phyloP scores from a whole-genome alignment of 2,888 invertebrate species.

The Selenia dentaria region DNA sequence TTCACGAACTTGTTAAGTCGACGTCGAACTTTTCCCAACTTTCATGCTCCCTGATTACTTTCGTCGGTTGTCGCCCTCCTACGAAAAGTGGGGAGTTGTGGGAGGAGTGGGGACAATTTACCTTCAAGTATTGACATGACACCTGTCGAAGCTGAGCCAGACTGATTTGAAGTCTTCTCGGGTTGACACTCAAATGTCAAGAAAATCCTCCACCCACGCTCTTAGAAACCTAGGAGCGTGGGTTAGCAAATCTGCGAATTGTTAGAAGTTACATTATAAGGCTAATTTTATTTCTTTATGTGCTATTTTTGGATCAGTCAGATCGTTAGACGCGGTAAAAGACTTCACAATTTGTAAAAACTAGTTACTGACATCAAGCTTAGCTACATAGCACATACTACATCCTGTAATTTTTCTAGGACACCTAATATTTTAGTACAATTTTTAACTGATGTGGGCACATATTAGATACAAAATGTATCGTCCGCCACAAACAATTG shows the following conservation, averaged over 20 bases:
- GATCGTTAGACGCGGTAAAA: no score
- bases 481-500: no score
- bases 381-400: no score
- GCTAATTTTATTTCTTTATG: constrained; percentile 18
- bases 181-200: not conserved
- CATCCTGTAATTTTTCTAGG: no score
- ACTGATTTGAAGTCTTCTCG: constrained; percentile 55
- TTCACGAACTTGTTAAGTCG: constrained; percentile 40
- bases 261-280: constrained; percentile 18
- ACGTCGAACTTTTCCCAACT: constrained; percentile 55
- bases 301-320: not conserved
- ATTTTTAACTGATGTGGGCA: no score
- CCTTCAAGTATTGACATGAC: constrained; percentile 57
- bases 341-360: no score
- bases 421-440: no score
- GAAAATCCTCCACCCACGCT: no score
- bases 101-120: constrained; percentile 9
- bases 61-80: constrained; percentile 55
- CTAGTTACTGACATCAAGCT: no score
- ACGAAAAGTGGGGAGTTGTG: constrained; percentile 25
- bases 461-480: no score
- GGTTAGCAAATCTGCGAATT: constrained; percentile 20
- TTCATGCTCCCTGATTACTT: constrained; percentile 65
- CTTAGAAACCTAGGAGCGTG: constrained; percentile 10
- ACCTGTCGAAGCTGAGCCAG: constrained; percentile 63